These are phyloP conservation scores for Stegana nigrithorax DNA, from an alignment of 2,888 invertebrate species.

Conservation along the genomic window DNA sequence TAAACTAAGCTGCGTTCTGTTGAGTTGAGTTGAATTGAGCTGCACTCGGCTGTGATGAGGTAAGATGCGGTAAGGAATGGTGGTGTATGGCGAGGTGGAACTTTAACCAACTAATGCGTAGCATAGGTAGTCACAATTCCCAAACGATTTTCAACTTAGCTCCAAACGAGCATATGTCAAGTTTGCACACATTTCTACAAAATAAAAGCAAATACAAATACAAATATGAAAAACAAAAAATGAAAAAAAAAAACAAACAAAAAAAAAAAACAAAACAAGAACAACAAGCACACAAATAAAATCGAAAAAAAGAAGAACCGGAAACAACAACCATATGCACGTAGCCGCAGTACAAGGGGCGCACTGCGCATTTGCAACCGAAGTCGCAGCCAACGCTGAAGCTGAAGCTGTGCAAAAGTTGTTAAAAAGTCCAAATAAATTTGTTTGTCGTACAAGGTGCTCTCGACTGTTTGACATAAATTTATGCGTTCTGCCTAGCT, in stretches of 20 bases:
- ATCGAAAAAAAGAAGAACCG: constrained; percentile 6
- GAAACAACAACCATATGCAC: no score
- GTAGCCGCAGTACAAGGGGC: not conserved
- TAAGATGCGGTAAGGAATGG: no score
- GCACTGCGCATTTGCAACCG: no score
- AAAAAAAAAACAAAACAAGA: not conserved
- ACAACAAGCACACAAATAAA: constrained; percentile 42
- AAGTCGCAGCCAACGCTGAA: not conserved
- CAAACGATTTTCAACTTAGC: constrained; percentile 21
- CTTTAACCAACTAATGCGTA: not conserved
- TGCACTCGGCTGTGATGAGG: no score
- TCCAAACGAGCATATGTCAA: constrained; percentile 17
- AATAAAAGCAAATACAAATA: not conserved
- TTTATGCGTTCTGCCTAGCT: constrained; percentile 55
- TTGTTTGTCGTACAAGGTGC: constrained; percentile 40
- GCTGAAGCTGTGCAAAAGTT: constrained; percentile 41
- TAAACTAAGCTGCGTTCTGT: no score
- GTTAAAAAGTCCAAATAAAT: constrained; percentile 60
- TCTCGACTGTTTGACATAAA: constrained; percentile 52
- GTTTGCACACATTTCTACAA: constrained; percentile 9
- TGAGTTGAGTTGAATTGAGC: no score
- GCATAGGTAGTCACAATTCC: constrained; percentile 1
- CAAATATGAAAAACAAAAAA: not conserved
- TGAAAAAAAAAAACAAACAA: not conserved
- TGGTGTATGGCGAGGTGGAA: not conserved